Evolutionary conservation across 2,888 invertebrate species (phyloP), one percentile per base, ranked within the genome.

Genomic region (Unio delphinus): DNA sequence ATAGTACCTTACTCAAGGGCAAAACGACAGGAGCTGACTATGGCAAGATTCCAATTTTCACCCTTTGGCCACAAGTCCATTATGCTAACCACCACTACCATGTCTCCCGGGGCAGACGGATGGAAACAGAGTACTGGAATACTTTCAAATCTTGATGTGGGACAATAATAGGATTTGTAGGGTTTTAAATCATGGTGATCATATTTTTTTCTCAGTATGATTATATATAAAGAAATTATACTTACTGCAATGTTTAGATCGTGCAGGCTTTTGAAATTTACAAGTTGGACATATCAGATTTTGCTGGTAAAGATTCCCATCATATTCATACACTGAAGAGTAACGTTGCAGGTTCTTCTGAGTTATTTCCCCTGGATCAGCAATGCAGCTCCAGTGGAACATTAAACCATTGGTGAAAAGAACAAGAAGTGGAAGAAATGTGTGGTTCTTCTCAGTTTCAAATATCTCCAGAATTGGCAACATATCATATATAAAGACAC

Each of bases 171-270:
- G 1, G 45, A 45, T 45, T 8, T 45, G 11, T 11, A 11, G 45
- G 45, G 45, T 45, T 45, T 45, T 11, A 45, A 45, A 45, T 45
- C 45, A 45, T 45, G 5, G 0, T 5, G 11, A 45, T 11, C 11
- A 34, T 34, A 11, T 45, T 45, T 11, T 11, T 45, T 11, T 1
- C 45, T 45, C 45, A 11, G 45, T 45, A 45, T 45, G 15, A 45
- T 45, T 45, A 45, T 15, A 45, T 11, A 45, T 45, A 45, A 45
- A 11, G 15, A 45, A 45, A 57, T 6, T 56, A 1, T 34, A 86
- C 88, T 86, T 80, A 89, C 89, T 82, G 73, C 89, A 89, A 74
- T 89, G 89, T 72, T 88, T 89, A 45, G 88, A 88, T 63, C 89
- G 75, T 45, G 87, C 85, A 62, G 88, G 88, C 70, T 87, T 88